A percentile compares a stretch with the other conserved stretches of the same genome.
phyloP scores from a whole-genome alignment of 2,888 invertebrate genomes.

The Ormyrus pomaceus region DNA sequence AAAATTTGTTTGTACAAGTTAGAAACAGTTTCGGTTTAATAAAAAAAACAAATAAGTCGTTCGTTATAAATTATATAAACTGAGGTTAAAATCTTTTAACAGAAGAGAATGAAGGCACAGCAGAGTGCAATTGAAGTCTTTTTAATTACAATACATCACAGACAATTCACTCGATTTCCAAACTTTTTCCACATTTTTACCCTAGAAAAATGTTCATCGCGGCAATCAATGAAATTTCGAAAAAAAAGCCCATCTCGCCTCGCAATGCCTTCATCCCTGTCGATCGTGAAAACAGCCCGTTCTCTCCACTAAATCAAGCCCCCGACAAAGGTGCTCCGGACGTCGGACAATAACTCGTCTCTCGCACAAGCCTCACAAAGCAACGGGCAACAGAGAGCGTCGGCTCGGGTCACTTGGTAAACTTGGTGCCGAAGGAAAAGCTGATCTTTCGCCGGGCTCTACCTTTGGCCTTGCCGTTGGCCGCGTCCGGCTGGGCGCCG shows the following conservation, averaged over 20 bases:
- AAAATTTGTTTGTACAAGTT: constrained; percentile 36
- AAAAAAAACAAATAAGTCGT: constrained; percentile 20
- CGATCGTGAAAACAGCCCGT: not conserved
- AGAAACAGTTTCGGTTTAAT: constrained; percentile 14
- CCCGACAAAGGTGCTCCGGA: too few relatives aligned
- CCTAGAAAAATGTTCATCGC: not conserved
- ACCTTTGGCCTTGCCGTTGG: constrained; percentile 78
- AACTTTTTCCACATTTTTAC: not conserved
- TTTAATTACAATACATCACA: constrained; percentile 21
- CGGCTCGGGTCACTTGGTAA: constrained; percentile 71
- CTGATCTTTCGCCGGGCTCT: constrained; percentile 85
- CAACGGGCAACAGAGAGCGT: not conserved
- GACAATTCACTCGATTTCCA: not conserved
- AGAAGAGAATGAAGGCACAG: not conserved
- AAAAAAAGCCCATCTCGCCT: not conserved
- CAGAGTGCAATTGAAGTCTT: not conserved
- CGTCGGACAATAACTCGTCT: too few relatives aligned
- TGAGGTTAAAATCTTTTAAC: constrained; percentile 8
- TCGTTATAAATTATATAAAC: not conserved
- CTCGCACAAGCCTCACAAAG: not conserved
- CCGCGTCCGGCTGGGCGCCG: too few relatives aligned
- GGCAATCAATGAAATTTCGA: not conserved
- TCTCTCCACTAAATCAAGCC: too few relatives aligned
- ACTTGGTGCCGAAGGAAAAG: constrained; percentile 85
- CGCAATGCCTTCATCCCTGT: not conserved